Evolutionary conservation across 2,113 vertebrate genomes (phyloP), one percentile per base, ranked within the genome.

Genomic region (Tinamus guttatus): DNA sequence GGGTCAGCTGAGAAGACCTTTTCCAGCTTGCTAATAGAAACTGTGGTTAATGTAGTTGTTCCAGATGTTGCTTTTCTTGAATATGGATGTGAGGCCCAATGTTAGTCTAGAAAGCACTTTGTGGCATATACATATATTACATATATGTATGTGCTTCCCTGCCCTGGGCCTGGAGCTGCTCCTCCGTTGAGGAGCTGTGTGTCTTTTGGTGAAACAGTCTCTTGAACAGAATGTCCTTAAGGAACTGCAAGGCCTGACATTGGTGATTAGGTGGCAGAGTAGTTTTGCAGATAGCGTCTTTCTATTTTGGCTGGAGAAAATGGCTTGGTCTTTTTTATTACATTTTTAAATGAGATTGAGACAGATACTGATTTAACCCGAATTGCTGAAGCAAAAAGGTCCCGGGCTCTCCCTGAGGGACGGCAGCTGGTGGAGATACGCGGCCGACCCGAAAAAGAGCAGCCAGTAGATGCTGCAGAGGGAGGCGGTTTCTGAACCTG

Each of bases 361-460:
- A 40, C 69, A 92, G 80, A 81, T 58, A 83, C 41, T 73, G 69
- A 34, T 89, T 90, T 86, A 81, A 88, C 76, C 36, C 65, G 69
- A 90, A 76, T 1, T 76, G 58, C 62, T 12, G 40, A 79, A 58
- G 79, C 70, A 79, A 83, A 78, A 43, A 73, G 16, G 47, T 78
- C 65, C 69, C 76, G 5, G 41, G 41, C 43, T 65, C 75, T 88
- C 58, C 56, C n/a, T 60, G 80, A 60, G 77, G 77, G n/a, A 49
- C 7, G n/a, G 9, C n/a, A 78, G 41, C 34, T 82, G 41, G 20
- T 11, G 68, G 19, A 92, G 5, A 76, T 89, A 21, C 4, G 24
- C 24, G 49, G 5, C 78, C 85, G 92, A 89, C 74, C 58, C 43
- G 56, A 76, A 84, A 52, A 45, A 49, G 63, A 82, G 4, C 20